Evolutionary conservation across 1,140 invertebrate genomes (phyloP).

Genomic region (Pollicipes pollicipes): DNA sequence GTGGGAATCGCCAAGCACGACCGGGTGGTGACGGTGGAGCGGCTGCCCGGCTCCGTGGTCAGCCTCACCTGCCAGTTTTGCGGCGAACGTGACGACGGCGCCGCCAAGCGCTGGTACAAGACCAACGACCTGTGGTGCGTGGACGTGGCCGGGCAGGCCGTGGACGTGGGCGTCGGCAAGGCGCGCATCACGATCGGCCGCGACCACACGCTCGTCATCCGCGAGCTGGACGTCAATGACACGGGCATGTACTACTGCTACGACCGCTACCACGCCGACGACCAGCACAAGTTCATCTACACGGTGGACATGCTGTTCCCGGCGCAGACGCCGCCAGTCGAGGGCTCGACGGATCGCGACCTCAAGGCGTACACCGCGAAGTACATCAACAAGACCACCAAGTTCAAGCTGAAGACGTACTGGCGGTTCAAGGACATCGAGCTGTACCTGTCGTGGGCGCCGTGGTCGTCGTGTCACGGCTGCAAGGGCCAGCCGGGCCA

Average conservation of each 20-base stretch:
- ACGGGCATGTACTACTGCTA: slow-evolving; percentile 3
- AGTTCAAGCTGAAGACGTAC: background rate
- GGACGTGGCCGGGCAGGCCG: background rate
- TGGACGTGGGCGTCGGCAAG: background rate
- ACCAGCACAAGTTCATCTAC: slow-evolving; percentile 3
- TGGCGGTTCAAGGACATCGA: background rate
- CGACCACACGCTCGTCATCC: slow-evolving; percentile 2
- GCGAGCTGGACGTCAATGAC: background rate
- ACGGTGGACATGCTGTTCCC: slow-evolving; percentile 5
- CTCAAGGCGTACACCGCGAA: background rate
- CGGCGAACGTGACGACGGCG: background rate
- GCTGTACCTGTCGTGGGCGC: background rate
- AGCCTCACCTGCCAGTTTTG: background rate
- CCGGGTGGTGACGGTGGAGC: slow-evolving; percentile 1
- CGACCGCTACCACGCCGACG: background rate
- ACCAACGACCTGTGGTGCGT: background rate
- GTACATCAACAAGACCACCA: background rate
- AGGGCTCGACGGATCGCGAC: background rate
- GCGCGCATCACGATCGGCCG: background rate
- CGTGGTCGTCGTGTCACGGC: background rate
- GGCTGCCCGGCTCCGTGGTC: background rate
- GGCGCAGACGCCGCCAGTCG: background rate
- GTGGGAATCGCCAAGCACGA: background rate
- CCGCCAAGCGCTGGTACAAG: background rate
- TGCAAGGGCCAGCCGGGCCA: background rate